phyloP scores from a whole-genome alignment of 2,113 vertebrate genomes.

The Mystacornis crossleyi region DNA sequence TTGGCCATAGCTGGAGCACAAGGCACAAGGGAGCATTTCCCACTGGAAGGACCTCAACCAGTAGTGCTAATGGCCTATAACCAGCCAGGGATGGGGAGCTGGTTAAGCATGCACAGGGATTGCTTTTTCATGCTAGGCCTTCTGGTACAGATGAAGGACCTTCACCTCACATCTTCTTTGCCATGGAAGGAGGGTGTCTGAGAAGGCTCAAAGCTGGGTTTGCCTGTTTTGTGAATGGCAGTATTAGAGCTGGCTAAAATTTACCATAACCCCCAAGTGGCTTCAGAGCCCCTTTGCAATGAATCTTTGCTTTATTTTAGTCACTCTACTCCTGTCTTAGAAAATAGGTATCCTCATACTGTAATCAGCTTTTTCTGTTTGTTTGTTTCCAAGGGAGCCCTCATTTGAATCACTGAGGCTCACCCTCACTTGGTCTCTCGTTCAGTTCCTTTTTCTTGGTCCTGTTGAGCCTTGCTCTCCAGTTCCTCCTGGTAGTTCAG shows the following conservation, averaged over 20 bases:
- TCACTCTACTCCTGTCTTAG: neutral
- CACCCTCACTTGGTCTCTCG: neutral
- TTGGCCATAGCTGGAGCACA: neutral
- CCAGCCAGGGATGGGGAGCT: neutral
- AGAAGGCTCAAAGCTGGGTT: neutral
- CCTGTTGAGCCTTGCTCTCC: neutral
- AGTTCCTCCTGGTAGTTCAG: neutral
- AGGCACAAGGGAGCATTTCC: neutral
- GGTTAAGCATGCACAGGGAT: accelerated
- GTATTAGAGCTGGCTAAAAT: neutral
- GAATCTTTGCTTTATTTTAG: neutral
- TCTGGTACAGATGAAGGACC: neutral
- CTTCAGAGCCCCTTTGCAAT: neutral
- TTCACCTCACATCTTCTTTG: neutral
- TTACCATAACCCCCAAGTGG: neutral
- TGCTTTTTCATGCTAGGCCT: neutral
- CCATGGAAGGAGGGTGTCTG: neutral
- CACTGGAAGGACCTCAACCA: neutral
- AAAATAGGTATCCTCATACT: neutral
- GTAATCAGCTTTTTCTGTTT: neutral
- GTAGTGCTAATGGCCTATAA: neutral
- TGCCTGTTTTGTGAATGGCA: neutral
- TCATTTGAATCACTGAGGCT: neutral
- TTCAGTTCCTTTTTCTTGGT: neutral
- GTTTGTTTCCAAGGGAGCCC: neutral